A percentile compares a stretch with the other conserved stretches of the same genome.
Conservation (phyloP, 2,113 vertebrate genomes). For the Oreochromis spilurus region DNA sequence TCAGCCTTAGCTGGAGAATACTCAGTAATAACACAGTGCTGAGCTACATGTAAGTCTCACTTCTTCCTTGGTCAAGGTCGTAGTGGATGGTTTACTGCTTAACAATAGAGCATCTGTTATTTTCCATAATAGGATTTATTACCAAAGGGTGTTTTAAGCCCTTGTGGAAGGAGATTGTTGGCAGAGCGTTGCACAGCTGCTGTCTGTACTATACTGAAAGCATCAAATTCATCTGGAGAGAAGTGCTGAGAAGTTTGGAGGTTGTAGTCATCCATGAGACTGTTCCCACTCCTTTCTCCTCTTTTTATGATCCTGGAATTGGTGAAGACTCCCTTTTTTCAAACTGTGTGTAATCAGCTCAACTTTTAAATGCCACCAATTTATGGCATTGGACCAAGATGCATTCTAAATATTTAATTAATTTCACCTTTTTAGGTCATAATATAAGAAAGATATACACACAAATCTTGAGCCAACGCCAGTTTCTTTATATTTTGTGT, state of each 20-base stretch:
- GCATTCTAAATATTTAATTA: background rate
- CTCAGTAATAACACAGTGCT: background rate
- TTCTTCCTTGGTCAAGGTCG: background rate
- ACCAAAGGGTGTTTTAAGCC: background rate
- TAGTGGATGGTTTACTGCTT: background rate
- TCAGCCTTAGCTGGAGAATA: background rate
- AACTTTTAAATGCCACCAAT: background rate
- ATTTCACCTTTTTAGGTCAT: background rate
- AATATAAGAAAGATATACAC: background rate
- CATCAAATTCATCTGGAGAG: background rate
- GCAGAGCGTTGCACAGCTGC: background rate
- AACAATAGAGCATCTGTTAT: background rate
- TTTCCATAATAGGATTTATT: background rate
- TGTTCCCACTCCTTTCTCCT: background rate
- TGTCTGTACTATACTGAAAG: background rate
- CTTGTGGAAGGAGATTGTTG: background rate
- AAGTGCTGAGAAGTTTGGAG: rapidly evolving
- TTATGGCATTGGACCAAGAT: background rate
- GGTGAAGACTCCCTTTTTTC: background rate
- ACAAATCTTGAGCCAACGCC: background rate
- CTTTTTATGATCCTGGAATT: background rate
- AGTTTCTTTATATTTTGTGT: background rate
- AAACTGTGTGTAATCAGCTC: background rate
- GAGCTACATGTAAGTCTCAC: background rate
- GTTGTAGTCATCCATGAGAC: background rate